Percentiles rank a stretch among this genome's conserved stretches.
These are phyloP conservation scores for Monoplex corrugatus DNA, from an alignment of 2,888 invertebrate species.

Conservation along the genomic window DNA sequence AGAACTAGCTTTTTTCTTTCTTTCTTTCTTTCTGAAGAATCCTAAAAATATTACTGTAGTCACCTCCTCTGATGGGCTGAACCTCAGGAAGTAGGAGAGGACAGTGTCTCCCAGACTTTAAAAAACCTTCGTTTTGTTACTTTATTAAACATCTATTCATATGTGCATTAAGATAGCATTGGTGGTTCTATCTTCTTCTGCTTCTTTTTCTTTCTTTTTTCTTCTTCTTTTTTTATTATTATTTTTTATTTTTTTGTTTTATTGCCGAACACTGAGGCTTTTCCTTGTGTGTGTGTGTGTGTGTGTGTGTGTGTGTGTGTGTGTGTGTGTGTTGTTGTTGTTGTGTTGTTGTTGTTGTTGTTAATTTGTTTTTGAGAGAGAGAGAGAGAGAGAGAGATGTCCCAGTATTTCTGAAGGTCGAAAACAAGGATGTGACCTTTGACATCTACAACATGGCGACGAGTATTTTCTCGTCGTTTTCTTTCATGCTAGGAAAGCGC, in stretches of 20 bases:
- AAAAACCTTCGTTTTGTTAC: not conserved
- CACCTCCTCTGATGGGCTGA: not conserved
- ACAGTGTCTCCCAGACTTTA: not conserved
- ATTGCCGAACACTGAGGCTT: no score
- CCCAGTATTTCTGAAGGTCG: no score
- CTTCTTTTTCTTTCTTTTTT: not conserved
- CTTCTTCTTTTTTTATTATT: not conserved
- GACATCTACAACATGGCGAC: constrained; percentile 19
- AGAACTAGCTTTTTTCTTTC: no score
- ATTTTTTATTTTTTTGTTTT: not conserved
- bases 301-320: not conserved
- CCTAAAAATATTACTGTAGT: no score
- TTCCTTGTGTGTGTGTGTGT: not conserved
- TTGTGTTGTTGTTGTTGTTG: not conserved
- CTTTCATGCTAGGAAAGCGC: constrained; percentile 31
- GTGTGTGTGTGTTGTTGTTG: not conserved
- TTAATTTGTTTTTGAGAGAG: not conserved
- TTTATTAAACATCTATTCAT: not conserved
- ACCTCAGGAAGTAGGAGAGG: not conserved
- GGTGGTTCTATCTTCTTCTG: not conserved
- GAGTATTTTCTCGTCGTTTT: constrained; percentile 5
- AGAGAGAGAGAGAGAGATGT: not conserved
- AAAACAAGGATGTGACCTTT: constrained; percentile 18
- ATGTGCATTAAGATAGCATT: not conserved
- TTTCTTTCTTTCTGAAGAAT: no score